These are phyloP conservation scores for Drosophila kuntzei DNA, from an alignment of 2,888 invertebrate genomes.

Conservation along the genomic window DNA sequence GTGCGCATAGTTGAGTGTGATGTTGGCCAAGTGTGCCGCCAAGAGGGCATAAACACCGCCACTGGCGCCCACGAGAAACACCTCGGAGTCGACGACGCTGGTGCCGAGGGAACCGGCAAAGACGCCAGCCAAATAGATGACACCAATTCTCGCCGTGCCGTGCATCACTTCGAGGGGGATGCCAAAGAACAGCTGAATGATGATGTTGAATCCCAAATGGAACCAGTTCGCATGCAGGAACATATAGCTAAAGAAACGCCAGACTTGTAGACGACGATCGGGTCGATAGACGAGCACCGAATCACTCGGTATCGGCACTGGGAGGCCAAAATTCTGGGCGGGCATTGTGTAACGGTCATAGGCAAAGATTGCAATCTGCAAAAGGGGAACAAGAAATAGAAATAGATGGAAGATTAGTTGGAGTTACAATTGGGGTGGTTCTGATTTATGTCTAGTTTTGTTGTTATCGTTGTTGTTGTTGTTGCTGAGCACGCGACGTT, in stretches of 20 bases:
- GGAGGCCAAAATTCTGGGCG: slow-evolving; percentile 90
- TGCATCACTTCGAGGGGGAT: slow-evolving; percentile 98
- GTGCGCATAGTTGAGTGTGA: slow-evolving; percentile 96
- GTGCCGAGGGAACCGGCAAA: slow-evolving; percentile 93
- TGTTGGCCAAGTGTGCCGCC: slow-evolving; percentile 98
- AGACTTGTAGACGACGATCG: slow-evolving; percentile 95
- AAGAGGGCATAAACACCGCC: slow-evolving; percentile 98
- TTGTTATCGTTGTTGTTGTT: slow-evolving; percentile 43
- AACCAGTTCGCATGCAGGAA: slow-evolving; percentile 98
- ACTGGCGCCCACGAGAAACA: slow-evolving; percentile 97
- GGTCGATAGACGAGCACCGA: slow-evolving; percentile 97
- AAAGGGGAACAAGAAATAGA: slow-evolving; percentile 47
- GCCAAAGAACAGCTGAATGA: slow-evolving; percentile 96
- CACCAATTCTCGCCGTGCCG: slow-evolving; percentile 94
- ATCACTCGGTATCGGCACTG: slow-evolving; percentile 96
- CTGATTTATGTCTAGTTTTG: slow-evolving; percentile 60
- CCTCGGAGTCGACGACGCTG: slow-evolving; percentile 96
- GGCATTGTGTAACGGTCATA: slow-evolving; percentile 92
- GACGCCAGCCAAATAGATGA: slow-evolving; percentile 97
- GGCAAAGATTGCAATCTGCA: slow-evolving; percentile 95
- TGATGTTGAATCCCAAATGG: slow-evolving; percentile 97
- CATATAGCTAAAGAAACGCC: slow-evolving; percentile 98
- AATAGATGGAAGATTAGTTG: slow-evolving; percentile 34
- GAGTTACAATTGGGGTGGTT: slow-evolving; percentile 32
- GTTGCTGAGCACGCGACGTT: slow-evolving; percentile 65